phyloP scores from a whole-genome alignment of 2,797 vertebrate genomes.

The Anomalospiza imberbis region DNA sequence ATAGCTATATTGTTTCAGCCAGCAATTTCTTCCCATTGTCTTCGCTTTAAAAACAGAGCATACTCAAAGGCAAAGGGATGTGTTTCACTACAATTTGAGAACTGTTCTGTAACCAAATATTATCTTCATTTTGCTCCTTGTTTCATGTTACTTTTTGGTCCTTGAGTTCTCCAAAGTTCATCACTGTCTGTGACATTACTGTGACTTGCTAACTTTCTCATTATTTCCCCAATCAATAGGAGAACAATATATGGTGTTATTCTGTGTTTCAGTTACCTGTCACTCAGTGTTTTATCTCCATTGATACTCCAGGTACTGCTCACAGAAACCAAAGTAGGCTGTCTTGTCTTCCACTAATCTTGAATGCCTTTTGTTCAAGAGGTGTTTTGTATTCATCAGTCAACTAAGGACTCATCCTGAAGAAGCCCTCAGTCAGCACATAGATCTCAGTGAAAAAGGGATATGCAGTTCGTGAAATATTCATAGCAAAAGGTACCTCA shows the following conservation, averaged over 20 bases:
- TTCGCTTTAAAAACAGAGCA: constrained; percentile 84
- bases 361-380: constrained; percentile 87
- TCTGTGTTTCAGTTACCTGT: constrained; percentile 87
- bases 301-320: constrained; percentile 86
- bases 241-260: constrained; percentile 94
- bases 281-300: constrained; percentile 88
- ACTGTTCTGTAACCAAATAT: constrained; percentile 93
- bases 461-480: constrained; percentile 89
- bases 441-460: constrained; percentile 84
- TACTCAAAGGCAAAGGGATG: constrained; percentile 85
- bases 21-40: constrained; percentile 93
- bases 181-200: constrained; percentile 75
- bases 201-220: constrained; percentile 79
- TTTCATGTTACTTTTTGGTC: constrained; percentile 92
- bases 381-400: constrained; percentile 93
- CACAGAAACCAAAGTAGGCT: constrained; percentile 92
- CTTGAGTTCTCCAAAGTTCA: constrained; percentile 81
- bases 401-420: constrained; percentile 90
- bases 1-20: constrained; percentile 93
- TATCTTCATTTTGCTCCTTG: constrained; percentile 93
- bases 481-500: constrained; percentile 85
- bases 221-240: constrained; percentile 85
- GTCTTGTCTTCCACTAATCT: constrained; percentile 89
- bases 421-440: constrained; percentile 91
- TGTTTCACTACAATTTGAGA: constrained; percentile 86